A percentile compares a stretch with the other conserved stretches of the same genome.
Evolutionary conservation across 2,113 vertebrate genomes (phyloP).

Genomic region (Hystrix brachyura): DNA sequence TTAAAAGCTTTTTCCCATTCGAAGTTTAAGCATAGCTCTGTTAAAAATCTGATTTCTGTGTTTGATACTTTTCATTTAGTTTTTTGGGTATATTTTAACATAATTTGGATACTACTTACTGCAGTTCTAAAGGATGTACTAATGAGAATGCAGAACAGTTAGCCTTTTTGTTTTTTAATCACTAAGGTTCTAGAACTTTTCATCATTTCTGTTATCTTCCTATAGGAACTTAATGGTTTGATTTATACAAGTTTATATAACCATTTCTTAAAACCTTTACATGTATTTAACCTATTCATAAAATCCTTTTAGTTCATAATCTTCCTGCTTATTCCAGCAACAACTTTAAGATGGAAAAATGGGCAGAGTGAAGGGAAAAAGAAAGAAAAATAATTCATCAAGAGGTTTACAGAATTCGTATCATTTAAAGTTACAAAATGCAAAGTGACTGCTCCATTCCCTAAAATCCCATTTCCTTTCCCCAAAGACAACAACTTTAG

Average conservation of each 20-base stretch:
- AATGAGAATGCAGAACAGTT: constrained; percentile 34
- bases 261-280: constrained; percentile 1
- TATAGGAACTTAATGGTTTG: not conserved
- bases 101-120: not conserved
- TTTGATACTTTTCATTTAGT: constrained; percentile 15
- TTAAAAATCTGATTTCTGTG: constrained; percentile 26
- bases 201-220: constrained; percentile 24
- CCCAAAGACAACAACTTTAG: not conserved
- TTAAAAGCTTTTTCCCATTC: constrained; percentile 4
- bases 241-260: constrained; percentile 30
- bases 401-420: not conserved
- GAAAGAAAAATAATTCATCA: not conserved
- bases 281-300: constrained; percentile 1
- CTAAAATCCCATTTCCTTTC: not conserved
- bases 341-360: not conserved
- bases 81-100: not conserved
- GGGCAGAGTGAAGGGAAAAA: not conserved
- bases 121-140: not conserved
- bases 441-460: not conserved
- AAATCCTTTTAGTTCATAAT: not conserved
- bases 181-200: constrained; percentile 31
- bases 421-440: not conserved
- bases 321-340: not conserved
- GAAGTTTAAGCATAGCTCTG: not conserved
- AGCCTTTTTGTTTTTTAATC: not conserved